Base-by-base conservation (phyloP, 2,797 vertebrate genomes). In the Stomatorhinus walkeri region DNA sequence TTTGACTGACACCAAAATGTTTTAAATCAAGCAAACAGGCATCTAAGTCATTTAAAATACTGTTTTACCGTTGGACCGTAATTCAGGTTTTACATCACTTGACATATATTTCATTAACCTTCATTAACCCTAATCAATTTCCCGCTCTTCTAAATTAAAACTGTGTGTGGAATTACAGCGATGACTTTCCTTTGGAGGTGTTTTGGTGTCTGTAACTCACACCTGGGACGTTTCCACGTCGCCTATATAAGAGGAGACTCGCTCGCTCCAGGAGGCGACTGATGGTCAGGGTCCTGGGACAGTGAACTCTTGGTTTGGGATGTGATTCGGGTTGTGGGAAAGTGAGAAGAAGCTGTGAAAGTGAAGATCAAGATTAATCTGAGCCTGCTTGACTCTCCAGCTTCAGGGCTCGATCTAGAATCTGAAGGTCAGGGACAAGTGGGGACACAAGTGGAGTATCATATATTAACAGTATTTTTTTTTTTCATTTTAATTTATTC, bases 341-440 rank as follows among this genome's bases (percentile, higher is more conserved):
- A 89, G 91, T n/a, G 91, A 85, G 87, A 56, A 24, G 84, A 79
- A 68, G 85, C 12, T 9, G 24, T 8, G 24, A 91, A 94, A 94
- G 93, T 94, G 94, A 95, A 95, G 95, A 95, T 94, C 93, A 90
- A 94, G 92, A 95, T 95, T 93, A 94, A 93, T 92, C 90, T 94
- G 95, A 95, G 94, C 94, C 93, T 91, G 85, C 91, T 94, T 95
- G 93, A 93, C 94, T 94, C 94, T 94, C 91, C 89, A 88, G 91
- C 89, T 89, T 94, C 94, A 93, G 93, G 94, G 93, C 90, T 93
- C 91, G 92, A 94, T 94, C 93, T 93, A 93, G 91, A 93, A 93
- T 93, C 91, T 85, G 93, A 92, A 93, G 92, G 92, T 92, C 91
- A 92, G 87, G 91, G 92, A 92, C 91, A 92, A 87, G 91, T 94